Percentiles rank a stretch among this genome's conserved stretches.
phyloP scores from a whole-genome alignment of 2,113 vertebrate genomes.

The Semnornis frantzii region DNA sequence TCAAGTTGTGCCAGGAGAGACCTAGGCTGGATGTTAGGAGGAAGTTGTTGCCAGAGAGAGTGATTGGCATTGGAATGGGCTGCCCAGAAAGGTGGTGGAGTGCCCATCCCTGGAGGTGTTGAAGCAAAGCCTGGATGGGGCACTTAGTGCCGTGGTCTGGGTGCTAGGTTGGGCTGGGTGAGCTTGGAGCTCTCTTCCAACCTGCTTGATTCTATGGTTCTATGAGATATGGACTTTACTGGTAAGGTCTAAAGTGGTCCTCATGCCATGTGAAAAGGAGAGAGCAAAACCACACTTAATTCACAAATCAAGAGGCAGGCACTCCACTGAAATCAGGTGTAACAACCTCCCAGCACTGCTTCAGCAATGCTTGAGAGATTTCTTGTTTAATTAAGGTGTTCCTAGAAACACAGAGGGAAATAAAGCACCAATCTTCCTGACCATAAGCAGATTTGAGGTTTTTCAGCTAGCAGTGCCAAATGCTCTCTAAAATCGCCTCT shows the following conservation, averaged over 20 bases:
- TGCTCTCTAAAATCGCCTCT: neutral
- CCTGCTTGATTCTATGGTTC: too few species aligned
- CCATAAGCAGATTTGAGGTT: neutral
- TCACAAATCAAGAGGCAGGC: neutral
- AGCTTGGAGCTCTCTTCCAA: too few species aligned
- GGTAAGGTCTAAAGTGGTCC: neutral
- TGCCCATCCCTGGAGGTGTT: too few species aligned
- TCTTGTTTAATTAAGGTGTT: constrained; percentile 31
- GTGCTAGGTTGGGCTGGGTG: too few species aligned
- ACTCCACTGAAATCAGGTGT: neutral
- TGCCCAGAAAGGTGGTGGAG: too few species aligned
- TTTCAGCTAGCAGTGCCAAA: neutral
- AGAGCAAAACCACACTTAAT: neutral
- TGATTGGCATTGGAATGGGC: too few species aligned
- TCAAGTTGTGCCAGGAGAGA: too few species aligned
- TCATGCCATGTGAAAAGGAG: neutral
- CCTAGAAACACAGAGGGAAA: constrained; percentile 2
- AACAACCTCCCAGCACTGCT: neutral
- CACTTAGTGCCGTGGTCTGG: too few species aligned
- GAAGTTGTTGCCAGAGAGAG: too few species aligned
- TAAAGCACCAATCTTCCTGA: neutral
- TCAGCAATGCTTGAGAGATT: neutral
- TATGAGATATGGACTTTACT: neutral
- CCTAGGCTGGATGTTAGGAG: too few species aligned
- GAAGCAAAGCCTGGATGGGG: too few species aligned